These are phyloP conservation scores for Xiphias gladius DNA, from an alignment of 2,113 vertebrate genomes.

Conservation along the genomic window DNA sequence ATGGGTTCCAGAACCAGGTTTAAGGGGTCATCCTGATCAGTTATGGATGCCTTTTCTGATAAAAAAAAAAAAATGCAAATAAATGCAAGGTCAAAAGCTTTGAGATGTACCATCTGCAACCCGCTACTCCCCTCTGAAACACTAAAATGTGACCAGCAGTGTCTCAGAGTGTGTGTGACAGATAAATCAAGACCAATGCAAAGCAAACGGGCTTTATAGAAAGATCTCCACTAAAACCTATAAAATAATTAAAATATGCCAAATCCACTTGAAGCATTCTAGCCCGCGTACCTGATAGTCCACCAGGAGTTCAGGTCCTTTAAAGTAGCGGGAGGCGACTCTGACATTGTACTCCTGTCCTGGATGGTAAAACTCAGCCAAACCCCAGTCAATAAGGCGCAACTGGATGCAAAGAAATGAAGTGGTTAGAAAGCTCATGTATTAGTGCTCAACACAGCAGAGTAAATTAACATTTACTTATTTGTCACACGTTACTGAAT, in stretches of 20 bases:
- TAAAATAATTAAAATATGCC: neutral
- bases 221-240: neutral
- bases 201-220: neutral
- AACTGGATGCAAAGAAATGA: conserved; percentile 62
- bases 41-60: too few relatives aligned
- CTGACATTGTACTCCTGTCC: conserved; percentile 88
- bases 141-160: neutral
- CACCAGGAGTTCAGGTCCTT: conserved; percentile 86
- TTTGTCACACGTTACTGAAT: neutral
- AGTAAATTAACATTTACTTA: neutral
- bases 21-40: too few relatives aligned
- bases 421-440: neutral
- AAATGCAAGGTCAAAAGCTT: neutral
- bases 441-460: neutral
- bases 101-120: neutral
- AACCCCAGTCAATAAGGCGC: conserved; percentile 87
- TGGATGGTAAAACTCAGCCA: conserved; percentile 87
- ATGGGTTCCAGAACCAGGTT: too few relatives aligned
- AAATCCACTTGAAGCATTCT: neutral
- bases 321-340: conserved; percentile 88
- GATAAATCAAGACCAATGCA: neutral
- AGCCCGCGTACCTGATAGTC: conserved; percentile 83
- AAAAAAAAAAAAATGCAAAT: neutral
- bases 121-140: neutral
- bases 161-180: neutral